phyloP scores from a whole-genome alignment of 1,140 invertebrate species.

The Oryctes rhinoceros region DNA sequence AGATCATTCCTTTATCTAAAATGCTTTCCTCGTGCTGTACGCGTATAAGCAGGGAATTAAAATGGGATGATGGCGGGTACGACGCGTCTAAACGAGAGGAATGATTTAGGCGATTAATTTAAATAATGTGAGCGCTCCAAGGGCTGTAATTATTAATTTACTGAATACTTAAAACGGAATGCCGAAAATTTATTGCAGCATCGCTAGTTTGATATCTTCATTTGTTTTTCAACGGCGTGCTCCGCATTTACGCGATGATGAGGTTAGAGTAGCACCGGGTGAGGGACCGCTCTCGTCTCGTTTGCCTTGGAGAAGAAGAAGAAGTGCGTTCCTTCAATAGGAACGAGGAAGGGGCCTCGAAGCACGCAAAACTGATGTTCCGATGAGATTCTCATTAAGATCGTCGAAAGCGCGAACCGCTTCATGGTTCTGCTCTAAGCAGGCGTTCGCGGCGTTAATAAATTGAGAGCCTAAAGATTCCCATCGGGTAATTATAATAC shows the following conservation, averaged over 20 bases:
- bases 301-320: background rate
- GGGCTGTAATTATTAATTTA: conserved; percentile 36
- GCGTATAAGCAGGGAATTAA: no score
- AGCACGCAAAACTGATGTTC: conserved; percentile 22
- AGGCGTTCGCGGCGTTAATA: conserved; percentile 17
- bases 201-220: conserved; percentile 25
- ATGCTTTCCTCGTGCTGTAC: no score
- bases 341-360: background rate
- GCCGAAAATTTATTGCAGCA: conserved; percentile 24
- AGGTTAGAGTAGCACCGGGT: background rate
- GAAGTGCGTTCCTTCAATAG: background rate
- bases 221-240: conserved; percentile 21
- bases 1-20: no score
- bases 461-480: conserved; percentile 20
- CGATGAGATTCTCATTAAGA: conserved; percentile 36
- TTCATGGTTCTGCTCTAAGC: background rate
- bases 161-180: conserved; percentile 33
- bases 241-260: background rate
- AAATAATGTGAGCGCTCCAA: conserved; percentile 19
- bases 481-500: background rate
- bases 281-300: background rate
- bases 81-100: background rate
- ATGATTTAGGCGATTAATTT: conserved; percentile 34
- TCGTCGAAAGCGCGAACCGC: conserved; percentile 1
- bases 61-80: background rate